phyloP scores from a whole-genome alignment of 2,888 invertebrate species.

The Acheta domesticus region DNA sequence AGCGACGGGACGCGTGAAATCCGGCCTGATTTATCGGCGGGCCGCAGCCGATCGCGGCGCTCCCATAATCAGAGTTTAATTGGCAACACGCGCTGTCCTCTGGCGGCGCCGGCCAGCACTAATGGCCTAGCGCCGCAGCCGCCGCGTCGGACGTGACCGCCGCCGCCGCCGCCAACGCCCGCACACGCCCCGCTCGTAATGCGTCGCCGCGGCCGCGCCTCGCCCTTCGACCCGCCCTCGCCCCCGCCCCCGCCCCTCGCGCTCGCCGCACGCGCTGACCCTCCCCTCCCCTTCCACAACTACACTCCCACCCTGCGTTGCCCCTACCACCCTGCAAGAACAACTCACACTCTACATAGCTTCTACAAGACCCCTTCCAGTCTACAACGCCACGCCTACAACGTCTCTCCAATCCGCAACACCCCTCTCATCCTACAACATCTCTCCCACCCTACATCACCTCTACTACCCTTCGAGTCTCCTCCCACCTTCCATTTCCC shows the following conservation, averaged over 20 bases:
- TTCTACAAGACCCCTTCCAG: too few species aligned
- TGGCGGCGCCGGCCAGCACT: constrained; percentile 7
- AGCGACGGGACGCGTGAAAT: constrained; percentile 3
- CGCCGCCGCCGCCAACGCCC: background rate
- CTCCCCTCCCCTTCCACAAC: too few species aligned
- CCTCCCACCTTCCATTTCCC: too few species aligned
- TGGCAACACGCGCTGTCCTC: constrained; percentile 18
- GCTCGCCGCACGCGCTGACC: background rate
- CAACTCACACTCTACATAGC: too few species aligned
- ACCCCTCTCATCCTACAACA: too few species aligned
- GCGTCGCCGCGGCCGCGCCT: background rate
- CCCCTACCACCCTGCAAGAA: too few species aligned
- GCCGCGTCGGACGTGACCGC: constrained; percentile 18
- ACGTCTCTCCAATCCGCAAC: too few species aligned
- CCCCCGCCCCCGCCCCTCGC: background rate
- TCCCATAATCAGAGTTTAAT: constrained; percentile 18
- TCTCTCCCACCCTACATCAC: too few species aligned
- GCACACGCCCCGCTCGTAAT: constrained; percentile 5
- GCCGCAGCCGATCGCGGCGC: background rate
- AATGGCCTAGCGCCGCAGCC: background rate
- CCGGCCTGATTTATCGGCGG: constrained; percentile 1
- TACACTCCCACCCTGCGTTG: too few species aligned
- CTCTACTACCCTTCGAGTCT: too few species aligned
- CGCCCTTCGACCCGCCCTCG: background rate
- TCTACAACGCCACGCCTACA: too few species aligned